Evolutionary conservation across 2,113 vertebrate species (phyloP).

Genomic region (Amphiprion ocellaris): DNA sequence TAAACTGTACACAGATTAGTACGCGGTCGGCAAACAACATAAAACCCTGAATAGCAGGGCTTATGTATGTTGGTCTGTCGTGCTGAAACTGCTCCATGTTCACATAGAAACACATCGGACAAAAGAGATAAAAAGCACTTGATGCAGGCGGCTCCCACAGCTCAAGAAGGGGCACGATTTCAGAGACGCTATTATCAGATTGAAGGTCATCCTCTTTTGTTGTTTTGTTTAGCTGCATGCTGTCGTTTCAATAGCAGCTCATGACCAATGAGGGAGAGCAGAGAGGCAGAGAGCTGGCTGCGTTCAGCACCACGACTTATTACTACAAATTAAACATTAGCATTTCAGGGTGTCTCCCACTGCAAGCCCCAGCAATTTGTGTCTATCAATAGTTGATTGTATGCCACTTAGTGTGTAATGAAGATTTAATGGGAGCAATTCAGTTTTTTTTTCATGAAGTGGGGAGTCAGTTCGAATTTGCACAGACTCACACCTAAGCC

Average conservation of each 20-base stretch:
- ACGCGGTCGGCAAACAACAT: conserved; percentile 33
- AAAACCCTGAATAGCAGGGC: conserved; percentile 50
- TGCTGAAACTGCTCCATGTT: conserved; percentile 39
- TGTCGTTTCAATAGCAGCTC: conserved; percentile 63
- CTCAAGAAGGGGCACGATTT: conserved; percentile 49
- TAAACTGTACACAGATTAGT: conserved; percentile 44
- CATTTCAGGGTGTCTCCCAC: conserved; percentile 78
- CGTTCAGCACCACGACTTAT: conserved; percentile 67
- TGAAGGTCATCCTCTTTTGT: conserved; percentile 77
- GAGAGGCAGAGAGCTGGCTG: conserved; percentile 49
- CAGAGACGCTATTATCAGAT: conserved; percentile 61
- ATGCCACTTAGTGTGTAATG: conserved; percentile 86
- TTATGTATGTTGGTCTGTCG: conserved; percentile 33
- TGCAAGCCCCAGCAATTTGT: conserved; percentile 83
- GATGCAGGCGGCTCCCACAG: conserved; percentile 57
- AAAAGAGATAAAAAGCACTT: conserved; percentile 72
- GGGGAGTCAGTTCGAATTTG: conserved; percentile 76
- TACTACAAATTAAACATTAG: conserved; percentile 84
- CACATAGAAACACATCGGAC: conserved; percentile 61
- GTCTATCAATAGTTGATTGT: conserved; percentile 85
- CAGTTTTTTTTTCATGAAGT: conserved; percentile 65
- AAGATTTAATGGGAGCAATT: conserved; percentile 85
- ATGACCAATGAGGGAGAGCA: conserved; percentile 45
- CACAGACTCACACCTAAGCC: conserved; percentile 57
- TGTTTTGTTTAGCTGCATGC: conserved; percentile 54